phyloP scores from a whole-genome alignment of 2,797 vertebrate species.

The Clarias pachynema region DNA sequence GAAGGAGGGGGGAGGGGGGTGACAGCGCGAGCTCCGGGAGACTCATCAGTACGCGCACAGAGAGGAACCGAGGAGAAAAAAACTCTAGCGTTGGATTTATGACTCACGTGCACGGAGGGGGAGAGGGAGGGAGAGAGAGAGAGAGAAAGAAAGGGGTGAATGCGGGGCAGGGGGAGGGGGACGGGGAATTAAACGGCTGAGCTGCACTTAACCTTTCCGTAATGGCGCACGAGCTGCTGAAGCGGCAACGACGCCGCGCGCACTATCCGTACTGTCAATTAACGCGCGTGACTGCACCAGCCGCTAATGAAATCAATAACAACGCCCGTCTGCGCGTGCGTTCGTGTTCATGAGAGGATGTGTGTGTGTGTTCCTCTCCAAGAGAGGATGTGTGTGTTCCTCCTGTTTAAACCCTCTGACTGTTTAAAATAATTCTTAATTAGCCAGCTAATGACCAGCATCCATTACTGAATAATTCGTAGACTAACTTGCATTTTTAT shows the following conservation, averaged over 20 bases:
- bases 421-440: too few species aligned
- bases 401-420: too few species aligned
- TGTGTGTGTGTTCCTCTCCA: neutral
- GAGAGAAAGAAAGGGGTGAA: conserved; percentile 26
- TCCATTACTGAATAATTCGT: too few species aligned
- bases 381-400: neutral
- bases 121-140: neutral
- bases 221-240: conserved; percentile 74
- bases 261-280: conserved; percentile 76
- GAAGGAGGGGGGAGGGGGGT: conserved; percentile 68
- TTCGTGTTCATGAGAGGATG: neutral
- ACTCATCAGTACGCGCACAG: conserved; percentile 58
- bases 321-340: conserved; percentile 29
- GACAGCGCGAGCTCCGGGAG: conserved; percentile 40
- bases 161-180: conserved; percentile 33
- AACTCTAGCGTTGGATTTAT: conserved; percentile 12
- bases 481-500: too few species aligned
- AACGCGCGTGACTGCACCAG: conserved; percentile 56
- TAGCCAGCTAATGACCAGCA: too few species aligned
- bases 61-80: conserved; percentile 27
- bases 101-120: conserved; percentile 51
- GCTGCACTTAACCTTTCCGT: conserved; percentile 75
- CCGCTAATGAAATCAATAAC: conserved; percentile 67
- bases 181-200: conserved; percentile 70
- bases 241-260: conserved; percentile 69